These are phyloP conservation scores for Diplazon laetatorius DNA, from an alignment of 2,888 invertebrate species.

Conservation along the genomic window DNA sequence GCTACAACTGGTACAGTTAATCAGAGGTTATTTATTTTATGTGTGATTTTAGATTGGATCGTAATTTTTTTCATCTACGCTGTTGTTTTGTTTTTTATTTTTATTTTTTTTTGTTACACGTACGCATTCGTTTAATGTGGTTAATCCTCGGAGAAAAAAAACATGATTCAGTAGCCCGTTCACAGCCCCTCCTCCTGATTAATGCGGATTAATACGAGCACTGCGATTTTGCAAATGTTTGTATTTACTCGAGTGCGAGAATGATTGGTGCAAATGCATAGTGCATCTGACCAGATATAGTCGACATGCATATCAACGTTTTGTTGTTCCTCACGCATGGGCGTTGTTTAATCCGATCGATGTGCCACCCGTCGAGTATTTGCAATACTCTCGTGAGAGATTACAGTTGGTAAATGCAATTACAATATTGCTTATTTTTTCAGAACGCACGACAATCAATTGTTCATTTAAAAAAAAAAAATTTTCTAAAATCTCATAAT, in stretches of 20 bases:
- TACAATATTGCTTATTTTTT: background rate
- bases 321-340: constrained; percentile 17
- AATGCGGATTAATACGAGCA: constrained; percentile 4
- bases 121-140: background rate
- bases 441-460: background rate
- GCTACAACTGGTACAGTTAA: too few relatives aligned
- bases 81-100: too few relatives aligned
- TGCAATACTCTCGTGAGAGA: constrained; percentile 3
- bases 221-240: constrained; percentile 42
- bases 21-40: too few relatives aligned
- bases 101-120: constrained; percentile 1
- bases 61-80: too few relatives aligned
- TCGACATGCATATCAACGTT: constrained; percentile 24
- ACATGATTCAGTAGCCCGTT: constrained; percentile 11
- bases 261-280: constrained; percentile 19
- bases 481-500: too few relatives aligned
- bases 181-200: background rate
- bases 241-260: constrained; percentile 22
- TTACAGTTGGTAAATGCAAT: background rate
- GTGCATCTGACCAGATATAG: constrained; percentile 16
- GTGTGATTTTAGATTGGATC: too few relatives aligned
- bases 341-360: constrained; percentile 43
- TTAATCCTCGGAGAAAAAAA: background rate
- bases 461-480: too few relatives aligned
- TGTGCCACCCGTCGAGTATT: background rate